Base-by-base conservation (phyloP, 2,888 invertebrate genomes). In the Sisyra terminalis region DNA sequence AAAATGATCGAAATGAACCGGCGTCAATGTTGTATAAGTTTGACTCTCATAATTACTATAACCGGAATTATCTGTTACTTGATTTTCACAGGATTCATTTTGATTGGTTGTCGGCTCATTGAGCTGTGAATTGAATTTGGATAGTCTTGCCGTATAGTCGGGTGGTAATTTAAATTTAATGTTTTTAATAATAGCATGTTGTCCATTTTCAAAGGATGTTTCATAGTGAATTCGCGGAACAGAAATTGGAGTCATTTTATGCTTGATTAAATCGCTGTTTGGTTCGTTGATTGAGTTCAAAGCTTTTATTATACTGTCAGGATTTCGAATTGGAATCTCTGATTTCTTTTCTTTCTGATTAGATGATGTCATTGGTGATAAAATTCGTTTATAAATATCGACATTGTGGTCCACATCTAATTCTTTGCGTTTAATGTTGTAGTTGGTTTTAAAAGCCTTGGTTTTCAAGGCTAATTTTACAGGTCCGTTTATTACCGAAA, bases 401-500 rank as follows among this genome's bases (percentile, higher is more conserved):
- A 60, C 55, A 4, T 57, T 36, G 30, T 37, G 18, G 14, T 42
- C 42, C 9, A 34, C 40, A 31, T 10, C n/a, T 47, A 31, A 29
- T 24, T 37, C 46, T 49, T 50, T 59, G 59, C 60, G 55, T 48
- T 58, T 53, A 49, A 64, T 63, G 49, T 63, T 63, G 50, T 62
- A 62, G 52, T 55, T 53, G 50, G 56, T 59, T 53, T 60, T 63
- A 50, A 63, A 64, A 44, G 58, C 60, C 43, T 57, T 56, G 29
- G 62, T 61, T 52, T 64, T 64, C 51, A 61, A 62, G 41, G 62
- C 63, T 42, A 64, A 53, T 53, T 64, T 66, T 47, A 66, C 60
- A 14, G 70, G 70, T 31, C 64, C 66, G 49, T 68, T 67, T 43
- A 69, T 67, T 42, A 66, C 66, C 17, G 66, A 58, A 10, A 57